phyloP scores from a whole-genome alignment of 2,113 vertebrate genomes.

The Hydrochoerus hydrochaeris region DNA sequence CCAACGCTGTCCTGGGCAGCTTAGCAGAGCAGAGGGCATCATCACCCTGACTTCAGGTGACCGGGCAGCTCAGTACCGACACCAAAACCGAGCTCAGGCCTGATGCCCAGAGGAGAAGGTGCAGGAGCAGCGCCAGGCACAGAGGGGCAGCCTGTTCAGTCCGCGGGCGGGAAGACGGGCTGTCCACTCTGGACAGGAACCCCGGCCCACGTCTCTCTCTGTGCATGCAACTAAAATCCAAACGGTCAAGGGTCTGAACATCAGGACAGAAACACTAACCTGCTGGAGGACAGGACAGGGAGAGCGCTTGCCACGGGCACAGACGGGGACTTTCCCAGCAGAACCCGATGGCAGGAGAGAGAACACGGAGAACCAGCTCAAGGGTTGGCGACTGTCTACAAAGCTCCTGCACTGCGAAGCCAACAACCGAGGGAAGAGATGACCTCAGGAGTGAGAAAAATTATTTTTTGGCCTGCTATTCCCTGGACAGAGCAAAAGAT shows the following conservation, averaged over 20 bases:
- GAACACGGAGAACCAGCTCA: not conserved
- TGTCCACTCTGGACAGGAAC: not conserved
- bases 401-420: not conserved
- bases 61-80: too few relatives aligned
- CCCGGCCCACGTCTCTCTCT: not conserved
- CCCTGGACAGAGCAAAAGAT: not conserved
- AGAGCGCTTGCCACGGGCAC: not conserved
- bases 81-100: too few relatives aligned
- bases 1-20: not conserved
- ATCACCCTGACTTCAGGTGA: too few relatives aligned
- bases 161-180: not conserved
- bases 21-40: not conserved
- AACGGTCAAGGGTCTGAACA: not conserved
- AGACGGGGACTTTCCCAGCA: not conserved
- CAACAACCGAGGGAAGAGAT: not conserved
- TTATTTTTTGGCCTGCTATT: too few relatives aligned
- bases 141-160: not conserved
- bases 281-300: not conserved
- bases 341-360: not conserved
- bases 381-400: fast-evolving
- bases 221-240: not conserved
- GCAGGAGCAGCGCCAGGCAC: not conserved
- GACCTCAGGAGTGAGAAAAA: not conserved
- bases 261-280: not conserved
- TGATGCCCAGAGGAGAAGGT: not conserved